phyloP scores from a whole-genome alignment of 2,797 vertebrate genomes.

The Hozukius guyotensis region DNA sequence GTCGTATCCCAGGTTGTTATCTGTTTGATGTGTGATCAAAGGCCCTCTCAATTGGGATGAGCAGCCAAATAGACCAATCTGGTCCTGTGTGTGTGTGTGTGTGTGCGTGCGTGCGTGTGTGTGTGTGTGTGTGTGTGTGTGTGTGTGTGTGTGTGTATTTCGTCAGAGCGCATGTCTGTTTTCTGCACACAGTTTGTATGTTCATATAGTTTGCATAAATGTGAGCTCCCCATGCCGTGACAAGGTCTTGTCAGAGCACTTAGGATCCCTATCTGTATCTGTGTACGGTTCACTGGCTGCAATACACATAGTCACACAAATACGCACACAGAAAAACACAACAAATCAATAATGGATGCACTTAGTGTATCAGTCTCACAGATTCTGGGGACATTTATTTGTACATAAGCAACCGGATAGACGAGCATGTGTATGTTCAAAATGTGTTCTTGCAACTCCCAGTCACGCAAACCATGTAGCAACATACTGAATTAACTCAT shows the following conservation, averaged over 20 bases:
- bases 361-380: constrained; percentile 16
- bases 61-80: constrained; percentile 51
- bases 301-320: neutral
- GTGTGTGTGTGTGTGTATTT: neutral
- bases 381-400: constrained; percentile 26
- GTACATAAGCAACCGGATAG: neutral
- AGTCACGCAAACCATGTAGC: neutral
- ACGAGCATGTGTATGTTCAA: neutral
- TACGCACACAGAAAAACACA: constrained; percentile 1
- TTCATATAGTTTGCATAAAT: neutral
- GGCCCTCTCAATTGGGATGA: constrained; percentile 47
- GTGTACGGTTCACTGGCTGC: neutral
- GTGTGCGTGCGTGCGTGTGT: neutral
- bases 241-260: constrained; percentile 4
- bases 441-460: neutral
- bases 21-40: constrained; percentile 76
- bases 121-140: neutral
- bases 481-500: neutral
- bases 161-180: neutral
- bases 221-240: neutral
- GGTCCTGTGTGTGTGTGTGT: neutral
- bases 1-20: constrained; percentile 51
- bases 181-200: neutral
- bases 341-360: constrained; percentile 25
- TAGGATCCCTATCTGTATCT: neutral